Percentiles rank a stretch among this genome's conserved stretches.
phyloP scores from a whole-genome alignment of 1,140 invertebrate species.

The Ericerus pela region DNA sequence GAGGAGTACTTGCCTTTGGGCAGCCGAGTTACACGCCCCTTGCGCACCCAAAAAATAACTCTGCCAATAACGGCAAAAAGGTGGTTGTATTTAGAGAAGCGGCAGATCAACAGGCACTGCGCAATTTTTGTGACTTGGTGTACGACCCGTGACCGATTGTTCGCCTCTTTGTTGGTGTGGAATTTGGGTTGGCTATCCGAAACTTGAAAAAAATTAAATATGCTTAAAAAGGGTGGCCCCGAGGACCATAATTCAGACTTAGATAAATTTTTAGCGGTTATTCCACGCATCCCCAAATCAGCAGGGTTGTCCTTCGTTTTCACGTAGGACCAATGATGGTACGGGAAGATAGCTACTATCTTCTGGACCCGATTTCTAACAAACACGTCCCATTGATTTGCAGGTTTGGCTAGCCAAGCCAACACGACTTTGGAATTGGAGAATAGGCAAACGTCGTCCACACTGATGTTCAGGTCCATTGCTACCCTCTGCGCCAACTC shows the following conservation, averaged over 20 bases:
- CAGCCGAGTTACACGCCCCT: background rate
- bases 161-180: background rate
- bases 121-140: too few relatives aligned
- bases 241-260: background rate
- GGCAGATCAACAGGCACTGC: too few relatives aligned
- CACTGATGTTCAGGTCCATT: conserved; percentile 5
- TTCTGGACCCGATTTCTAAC: background rate
- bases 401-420: conserved; percentile 21
- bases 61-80: background rate
- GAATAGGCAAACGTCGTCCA: background rate
- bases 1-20: background rate
- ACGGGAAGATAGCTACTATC: background rate
- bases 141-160: background rate
- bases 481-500: conserved; percentile 19
- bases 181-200: background rate
- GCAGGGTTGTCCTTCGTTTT: background rate
- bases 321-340: conserved; percentile 14
- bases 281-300: conserved; percentile 6
- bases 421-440: conserved; percentile 16
- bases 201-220: background rate
- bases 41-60: background rate
- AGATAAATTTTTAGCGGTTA: background rate
- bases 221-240: background rate
- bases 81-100: too few relatives aligned
- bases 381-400: conserved; percentile 16